Evolutionary conservation across 2,797 vertebrate genomes (phyloP).

Genomic region (Sphenopsis melanotis): DNA sequence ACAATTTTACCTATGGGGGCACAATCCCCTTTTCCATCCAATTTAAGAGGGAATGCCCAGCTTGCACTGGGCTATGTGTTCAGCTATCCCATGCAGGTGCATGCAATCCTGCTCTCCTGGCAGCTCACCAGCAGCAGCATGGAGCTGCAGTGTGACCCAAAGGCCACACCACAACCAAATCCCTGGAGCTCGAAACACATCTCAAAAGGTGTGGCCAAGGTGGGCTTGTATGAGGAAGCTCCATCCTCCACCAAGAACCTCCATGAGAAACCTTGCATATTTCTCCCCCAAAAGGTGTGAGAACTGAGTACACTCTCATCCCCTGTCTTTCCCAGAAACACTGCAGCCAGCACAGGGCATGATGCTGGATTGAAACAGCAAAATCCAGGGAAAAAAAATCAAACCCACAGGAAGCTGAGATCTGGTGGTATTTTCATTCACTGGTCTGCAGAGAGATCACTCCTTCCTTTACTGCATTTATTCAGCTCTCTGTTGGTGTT

Average conservation of each 20-base stretch:
- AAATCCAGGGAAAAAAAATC: neutral
- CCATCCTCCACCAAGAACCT: too few species aligned
- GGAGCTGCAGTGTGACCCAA: neutral
- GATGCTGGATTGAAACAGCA: neutral
- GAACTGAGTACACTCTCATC: neutral
- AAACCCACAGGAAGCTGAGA: neutral
- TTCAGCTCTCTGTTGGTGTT: neutral
- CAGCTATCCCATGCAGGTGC: rapidly evolving
- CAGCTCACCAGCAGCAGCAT: neutral
- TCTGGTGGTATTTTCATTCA: neutral
- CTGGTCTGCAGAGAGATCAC: neutral
- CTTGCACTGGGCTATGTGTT: neutral
- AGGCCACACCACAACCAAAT: rapidly evolving
- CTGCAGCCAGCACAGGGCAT: neutral
- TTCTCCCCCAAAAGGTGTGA: neutral
- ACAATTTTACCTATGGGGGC: neutral
- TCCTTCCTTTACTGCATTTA: neutral
- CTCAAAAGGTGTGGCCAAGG: neutral
- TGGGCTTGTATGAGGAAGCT: neutral
- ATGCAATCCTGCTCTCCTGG: rapidly evolving
- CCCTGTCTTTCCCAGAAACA: neutral
- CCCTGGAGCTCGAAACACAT: neutral
- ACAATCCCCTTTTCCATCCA: neutral
- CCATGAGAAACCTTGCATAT: neutral
- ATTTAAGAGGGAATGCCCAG: neutral